Evolutionary conservation across 2,888 invertebrate genomes (phyloP).

Genomic region (Prostheceraeus crozeri): DNA sequence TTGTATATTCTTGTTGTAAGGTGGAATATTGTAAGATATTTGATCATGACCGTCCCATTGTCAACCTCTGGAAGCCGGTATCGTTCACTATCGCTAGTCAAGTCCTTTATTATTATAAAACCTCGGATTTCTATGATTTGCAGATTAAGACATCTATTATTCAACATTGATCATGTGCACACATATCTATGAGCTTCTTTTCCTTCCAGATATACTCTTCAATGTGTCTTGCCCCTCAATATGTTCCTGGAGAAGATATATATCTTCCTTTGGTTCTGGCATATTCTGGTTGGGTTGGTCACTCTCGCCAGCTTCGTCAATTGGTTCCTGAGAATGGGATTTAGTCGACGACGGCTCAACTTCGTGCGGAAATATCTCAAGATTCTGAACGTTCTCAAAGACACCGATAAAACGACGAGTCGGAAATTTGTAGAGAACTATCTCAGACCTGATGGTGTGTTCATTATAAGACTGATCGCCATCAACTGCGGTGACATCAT

Average conservation of each 20-base stretch:
- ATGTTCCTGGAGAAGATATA: conserved; percentile 48
- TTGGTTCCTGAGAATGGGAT: conserved; percentile 47
- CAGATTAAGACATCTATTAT: too few species aligned
- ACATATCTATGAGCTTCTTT: conserved; percentile 1
- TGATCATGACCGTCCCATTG: too few species aligned
- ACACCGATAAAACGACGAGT: conserved; percentile 52
- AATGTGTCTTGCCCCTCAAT: conserved; percentile 38
- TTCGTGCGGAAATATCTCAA: conserved; percentile 58
- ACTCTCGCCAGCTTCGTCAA: conserved; percentile 48
- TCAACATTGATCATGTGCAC: too few species aligned
- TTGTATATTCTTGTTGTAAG: too few species aligned
- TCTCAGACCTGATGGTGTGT: conserved; percentile 54
- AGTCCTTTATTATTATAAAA: too few species aligned
- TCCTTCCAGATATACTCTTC: conserved; percentile 37
- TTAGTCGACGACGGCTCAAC: conserved; percentile 45
- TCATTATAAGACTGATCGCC: conserved; percentile 48
- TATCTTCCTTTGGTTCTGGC: conserved; percentile 57
- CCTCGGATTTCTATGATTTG: too few species aligned
- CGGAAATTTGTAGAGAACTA: conserved; percentile 53
- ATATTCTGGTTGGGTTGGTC: conserved; percentile 50
- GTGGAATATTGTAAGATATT: too few species aligned
- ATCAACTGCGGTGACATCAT: conserved; percentile 46
- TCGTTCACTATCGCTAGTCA: too few species aligned
- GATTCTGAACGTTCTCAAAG: conserved; percentile 56
- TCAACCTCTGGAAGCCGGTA: too few species aligned